Percentiles rank a stretch among this genome's conserved stretches.
phyloP scores from a whole-genome alignment of 2,113 vertebrate genomes.

The Petrocephalus microphthalmus region DNA sequence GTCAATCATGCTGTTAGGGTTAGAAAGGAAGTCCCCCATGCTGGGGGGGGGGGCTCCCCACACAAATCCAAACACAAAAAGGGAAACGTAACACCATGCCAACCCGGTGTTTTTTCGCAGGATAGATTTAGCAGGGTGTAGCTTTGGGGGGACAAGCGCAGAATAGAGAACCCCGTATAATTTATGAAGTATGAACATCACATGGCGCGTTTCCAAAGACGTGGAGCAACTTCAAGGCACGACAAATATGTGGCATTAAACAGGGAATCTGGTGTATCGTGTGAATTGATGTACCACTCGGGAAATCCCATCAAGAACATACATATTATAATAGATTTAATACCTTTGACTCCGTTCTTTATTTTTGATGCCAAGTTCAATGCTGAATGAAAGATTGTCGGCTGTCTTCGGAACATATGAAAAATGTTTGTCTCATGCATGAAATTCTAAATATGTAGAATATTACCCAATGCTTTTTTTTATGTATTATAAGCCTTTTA shows the following conservation, averaged over 20 bases:
- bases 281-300: not conserved
- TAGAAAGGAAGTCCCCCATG: constrained; percentile 36
- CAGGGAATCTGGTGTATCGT: not conserved
- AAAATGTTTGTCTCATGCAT: not conserved
- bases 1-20: constrained; percentile 53
- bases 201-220: not conserved
- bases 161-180: not conserved
- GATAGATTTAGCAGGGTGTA: constrained; percentile 28
- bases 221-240: not conserved
- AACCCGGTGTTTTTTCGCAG: constrained; percentile 39
- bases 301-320: not conserved
- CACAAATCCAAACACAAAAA: constrained; percentile 34
- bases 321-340: not conserved
- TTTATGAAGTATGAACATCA: not conserved
- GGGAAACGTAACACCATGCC: constrained; percentile 31
- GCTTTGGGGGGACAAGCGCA: not conserved
- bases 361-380: not conserved
- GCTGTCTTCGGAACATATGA: not conserved
- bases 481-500: not conserved
- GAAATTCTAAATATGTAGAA: not conserved
- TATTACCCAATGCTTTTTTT: not conserved
- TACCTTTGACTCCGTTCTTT: not conserved
- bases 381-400: not conserved
- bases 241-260: not conserved
- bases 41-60: constrained; percentile 35